Conservation (phyloP, 2,888 invertebrate species). For the Fissipunctia ypsillon region DNA sequence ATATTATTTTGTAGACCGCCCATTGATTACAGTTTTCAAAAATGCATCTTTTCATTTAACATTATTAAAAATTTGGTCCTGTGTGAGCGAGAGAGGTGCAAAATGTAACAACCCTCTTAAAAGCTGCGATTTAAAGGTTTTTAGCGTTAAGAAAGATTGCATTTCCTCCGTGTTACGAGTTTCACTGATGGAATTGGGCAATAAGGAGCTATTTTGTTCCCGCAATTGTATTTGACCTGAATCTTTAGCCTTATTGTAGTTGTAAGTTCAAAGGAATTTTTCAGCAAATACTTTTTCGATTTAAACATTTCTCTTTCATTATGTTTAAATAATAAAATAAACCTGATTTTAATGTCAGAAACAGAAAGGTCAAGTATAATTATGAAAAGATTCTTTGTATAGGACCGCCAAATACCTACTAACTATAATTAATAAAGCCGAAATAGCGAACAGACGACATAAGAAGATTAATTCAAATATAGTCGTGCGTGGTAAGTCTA, state of each 20-base stretch:
- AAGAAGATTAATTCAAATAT: conserved; percentile 5
- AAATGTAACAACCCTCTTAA: too few species aligned
- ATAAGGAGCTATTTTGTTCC: conserved; percentile 53
- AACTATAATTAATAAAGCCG: conserved; percentile 19
- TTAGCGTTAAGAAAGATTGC: conserved; percentile 58
- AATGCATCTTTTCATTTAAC: too few species aligned
- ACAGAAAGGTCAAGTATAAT: background rate
- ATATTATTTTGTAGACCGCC: too few species aligned
- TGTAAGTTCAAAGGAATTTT: conserved; percentile 10
- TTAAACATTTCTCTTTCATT: conserved; percentile 10
- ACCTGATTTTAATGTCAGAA: background rate
- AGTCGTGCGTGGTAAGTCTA: background rate
- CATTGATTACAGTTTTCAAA: too few species aligned
- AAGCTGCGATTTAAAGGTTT: conserved; percentile 56
- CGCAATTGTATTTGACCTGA: conserved; percentile 44
- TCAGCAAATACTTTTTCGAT: background rate
- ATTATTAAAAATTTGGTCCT: too few species aligned
- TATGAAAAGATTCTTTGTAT: conserved; percentile 9
- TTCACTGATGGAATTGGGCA: conserved; percentile 56
- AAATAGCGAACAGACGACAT: background rate
- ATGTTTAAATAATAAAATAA: background rate
- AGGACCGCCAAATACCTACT: background rate
- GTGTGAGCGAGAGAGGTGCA: too few species aligned
- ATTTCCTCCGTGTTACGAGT: conserved; percentile 50
- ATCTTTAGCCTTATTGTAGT: conserved; percentile 22